Percentiles rank a stretch among this genome's conserved stretches.
Evolutionary conservation across 2,797 vertebrate species (phyloP).

Genomic region (Enteromius mattozi): DNA sequence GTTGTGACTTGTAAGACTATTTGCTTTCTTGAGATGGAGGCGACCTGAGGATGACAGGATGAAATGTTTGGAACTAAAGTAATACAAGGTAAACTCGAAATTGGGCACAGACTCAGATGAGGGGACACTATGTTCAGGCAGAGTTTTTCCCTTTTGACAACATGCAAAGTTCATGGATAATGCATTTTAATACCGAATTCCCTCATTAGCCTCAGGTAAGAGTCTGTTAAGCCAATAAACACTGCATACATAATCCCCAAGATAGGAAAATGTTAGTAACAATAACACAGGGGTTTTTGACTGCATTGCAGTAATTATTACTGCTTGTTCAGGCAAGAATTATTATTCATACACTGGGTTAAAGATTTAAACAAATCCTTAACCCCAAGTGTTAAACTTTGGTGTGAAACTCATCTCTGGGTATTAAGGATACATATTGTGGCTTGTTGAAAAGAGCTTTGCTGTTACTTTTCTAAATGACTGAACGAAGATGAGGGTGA

Average conservation of each 20-base stretch:
- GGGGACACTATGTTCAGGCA: not conserved
- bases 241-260: slow-evolving; percentile 18
- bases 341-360: not conserved
- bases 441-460: not conserved
- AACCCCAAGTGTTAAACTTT: not conserved
- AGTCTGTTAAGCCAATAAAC: slow-evolving; percentile 38
- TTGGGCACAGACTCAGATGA: not conserved
- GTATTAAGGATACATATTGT: not conserved
- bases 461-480: not conserved
- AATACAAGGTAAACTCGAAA: slow-evolving; percentile 13
- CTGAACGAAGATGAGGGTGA: not conserved
- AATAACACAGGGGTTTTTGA: slow-evolving; percentile 3
- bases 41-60: not conserved
- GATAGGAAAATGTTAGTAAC: slow-evolving; percentile 10
- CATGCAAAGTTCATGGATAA: not conserved
- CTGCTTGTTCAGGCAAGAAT: slow-evolving; percentile 1
- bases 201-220: slow-evolving; percentile 1
- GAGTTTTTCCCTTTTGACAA: slow-evolving; percentile 19
- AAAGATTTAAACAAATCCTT: not conserved
- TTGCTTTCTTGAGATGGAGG: not conserved
- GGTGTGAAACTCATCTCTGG: not conserved
- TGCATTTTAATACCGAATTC: slow-evolving; percentile 2
- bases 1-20: slow-evolving; percentile 48
- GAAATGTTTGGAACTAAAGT: slow-evolving; percentile 15
- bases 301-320: not conserved